Evolutionary conservation across 2,888 invertebrate genomes (phyloP), one percentile per base, ranked within the genome.

Genomic region (Diarsia brunnea): DNA sequence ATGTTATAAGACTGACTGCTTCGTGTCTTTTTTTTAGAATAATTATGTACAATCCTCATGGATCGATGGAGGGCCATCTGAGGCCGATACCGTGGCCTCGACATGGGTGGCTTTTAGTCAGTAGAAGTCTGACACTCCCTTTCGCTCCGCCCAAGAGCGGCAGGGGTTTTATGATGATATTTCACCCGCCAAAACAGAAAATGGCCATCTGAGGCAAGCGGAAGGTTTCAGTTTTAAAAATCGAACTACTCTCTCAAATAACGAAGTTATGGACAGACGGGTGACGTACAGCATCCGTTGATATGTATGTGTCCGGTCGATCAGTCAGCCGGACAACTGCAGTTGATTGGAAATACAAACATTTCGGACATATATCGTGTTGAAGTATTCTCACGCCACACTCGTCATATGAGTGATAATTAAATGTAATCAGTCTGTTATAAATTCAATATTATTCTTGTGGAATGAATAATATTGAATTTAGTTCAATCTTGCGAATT

Each of bases 331-430:
- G 31, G 45, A 47, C 31, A 55, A 21, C 38, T 55, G 27, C n/a
- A 71, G 16, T 27, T 71, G 21, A 73, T 73, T 71, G 38, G 49
- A 31, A 73, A 49, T 43, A n/a, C 60, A 45, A 51, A 14, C 43
- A 11, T 19, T 73, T 0, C 11, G 43, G 12, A 27, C 12, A 65
- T 45, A 19, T 45, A 19, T 47, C 47, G 19, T 12, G 24, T 47
- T 27, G 12, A 27, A 12, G 12, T 65, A 14, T 47, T 45, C 4
- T 65, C 10, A 24, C 16, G 49, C 3, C 31, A 51, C 16, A 5
- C 21, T 31, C 2, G 19, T 19, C 16, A 31, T 21, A 51, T n/a
- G 38, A 43, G 24, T 68, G 8, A 24, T 12, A 43, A 55, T 12
- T 14, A 5, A n/a, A 45, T 65, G 16, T 19, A 24, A 47, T 19